Evolutionary conservation across 2,113 vertebrate genomes (phyloP), one percentile per base, ranked within the genome.

Genomic region (Maccullochella peelii): DNA sequence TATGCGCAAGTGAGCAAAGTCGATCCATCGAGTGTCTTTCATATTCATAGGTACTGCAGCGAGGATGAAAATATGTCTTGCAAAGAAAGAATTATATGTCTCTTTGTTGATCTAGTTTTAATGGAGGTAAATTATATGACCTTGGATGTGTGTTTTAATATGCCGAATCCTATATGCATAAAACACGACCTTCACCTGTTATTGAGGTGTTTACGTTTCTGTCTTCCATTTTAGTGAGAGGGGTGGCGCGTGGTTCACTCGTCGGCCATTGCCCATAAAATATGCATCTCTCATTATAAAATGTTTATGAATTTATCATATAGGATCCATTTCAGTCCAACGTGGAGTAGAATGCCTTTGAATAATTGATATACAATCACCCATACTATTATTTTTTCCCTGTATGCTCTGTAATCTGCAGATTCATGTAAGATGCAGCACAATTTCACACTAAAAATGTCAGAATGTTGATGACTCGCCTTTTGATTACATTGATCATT

Each of bases 151-250:
- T 23, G 63, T 9, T 27, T 76, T 3, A 36, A 14, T 23, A 4
- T 12, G 44, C 18, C 0, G 15, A 40, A 20, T 65, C 6, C 6
- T 6, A 3, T 23, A 20, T 7, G 42, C 63, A 83, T 11, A 8
- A 36, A 52, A 57, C n/a, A 14, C 86, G 86, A 94, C 89, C 87
- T 90, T 91, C 89, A 87, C 88, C 87, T 91, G 82, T 55, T 88
- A 61, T 75, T 55, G 69, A 58, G 80, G 80, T 94, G 94, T 95
- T 94, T 94, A 93, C 85, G 65, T 90, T 84, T 40, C 66, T n/a
- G 87, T 76, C 91, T 90, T 92, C 94, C 93, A 91, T 93, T 92
- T 94, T 90, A 88, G 74, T 30, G 65, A 74, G 71, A 70, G 27
- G 75, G 77, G 76, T 63, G 84, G 69, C 70, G 85, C 83, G 49